Evolutionary conservation across 2,888 invertebrate species (phyloP).

Genomic region (Thysanoteuthis rhombus): DNA sequence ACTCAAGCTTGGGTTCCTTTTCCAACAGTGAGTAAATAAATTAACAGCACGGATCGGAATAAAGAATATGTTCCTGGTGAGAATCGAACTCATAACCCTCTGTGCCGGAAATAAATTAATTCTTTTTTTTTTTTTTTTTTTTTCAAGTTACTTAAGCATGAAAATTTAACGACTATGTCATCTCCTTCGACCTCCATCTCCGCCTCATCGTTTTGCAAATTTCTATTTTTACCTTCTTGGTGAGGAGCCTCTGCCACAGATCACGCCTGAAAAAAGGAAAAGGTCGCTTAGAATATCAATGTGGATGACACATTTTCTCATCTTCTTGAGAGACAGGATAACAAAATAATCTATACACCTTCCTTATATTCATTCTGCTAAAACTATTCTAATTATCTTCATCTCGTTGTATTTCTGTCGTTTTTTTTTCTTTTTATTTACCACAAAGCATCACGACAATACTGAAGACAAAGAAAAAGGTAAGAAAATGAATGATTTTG

Average conservation of each 20-base stretch:
- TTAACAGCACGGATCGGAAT: too few species aligned
- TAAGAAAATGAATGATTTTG: neutral
- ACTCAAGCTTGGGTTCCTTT: too few species aligned
- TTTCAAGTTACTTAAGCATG: neutral
- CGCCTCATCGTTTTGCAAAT: neutral
- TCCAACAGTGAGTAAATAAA: too few species aligned
- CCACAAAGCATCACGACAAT: constrained; percentile 12
- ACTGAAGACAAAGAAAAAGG: neutral
- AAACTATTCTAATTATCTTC: neutral
- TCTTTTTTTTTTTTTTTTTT: too few species aligned
- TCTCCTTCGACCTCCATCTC: neutral
- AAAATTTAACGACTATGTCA: neutral
- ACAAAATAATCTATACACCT: neutral
- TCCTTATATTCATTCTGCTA: neutral
- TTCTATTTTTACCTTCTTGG: too few species aligned
- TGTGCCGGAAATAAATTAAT: too few species aligned
- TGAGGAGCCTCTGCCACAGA: neutral
- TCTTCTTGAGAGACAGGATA: neutral
- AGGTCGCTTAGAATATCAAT: neutral
- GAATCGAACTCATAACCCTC: too few species aligned
- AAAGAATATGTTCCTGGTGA: too few species aligned
- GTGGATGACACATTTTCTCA: neutral
- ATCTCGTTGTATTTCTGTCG: neutral
- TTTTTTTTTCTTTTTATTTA: neutral
- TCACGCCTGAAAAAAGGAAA: neutral